phyloP scores from a whole-genome alignment of 2,797 vertebrate species.

The Macropodus opercularis region DNA sequence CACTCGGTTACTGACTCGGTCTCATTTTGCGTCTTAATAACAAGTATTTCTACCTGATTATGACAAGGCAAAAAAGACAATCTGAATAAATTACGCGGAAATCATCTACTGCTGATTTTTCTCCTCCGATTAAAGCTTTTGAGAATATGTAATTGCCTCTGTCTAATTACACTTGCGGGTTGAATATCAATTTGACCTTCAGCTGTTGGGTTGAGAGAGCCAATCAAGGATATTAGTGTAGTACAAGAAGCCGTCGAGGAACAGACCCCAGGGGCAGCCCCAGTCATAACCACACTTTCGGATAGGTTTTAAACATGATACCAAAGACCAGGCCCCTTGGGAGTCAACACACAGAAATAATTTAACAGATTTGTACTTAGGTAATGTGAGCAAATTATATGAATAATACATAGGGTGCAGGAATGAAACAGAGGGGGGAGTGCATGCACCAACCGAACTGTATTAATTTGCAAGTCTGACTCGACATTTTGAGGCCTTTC shows the following conservation, averaged over 20 bases:
- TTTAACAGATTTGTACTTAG: conserved; percentile 83
- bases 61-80: conserved; percentile 71
- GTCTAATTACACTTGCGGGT: conserved; percentile 87
- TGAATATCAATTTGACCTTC: conserved; percentile 94
- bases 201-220: conserved; percentile 89
- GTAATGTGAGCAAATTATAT: conserved; percentile 82
- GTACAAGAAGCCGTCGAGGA: conserved; percentile 85
- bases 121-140: conserved; percentile 80
- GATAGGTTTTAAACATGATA: conserved; percentile 84
- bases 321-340: conserved; percentile 77
- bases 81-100: conserved; percentile 83
- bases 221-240: conserved; percentile 90
- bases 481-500: conserved; percentile 67
- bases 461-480: conserved; percentile 73
- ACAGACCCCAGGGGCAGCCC: conserved; percentile 86
- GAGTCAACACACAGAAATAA: conserved; percentile 80
- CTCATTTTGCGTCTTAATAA: conserved; percentile 62
- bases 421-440: conserved; percentile 52
- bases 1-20: conserved; percentile 23
- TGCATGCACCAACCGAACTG: conserved; percentile 49
- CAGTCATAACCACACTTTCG: conserved; percentile 86
- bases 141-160: conserved; percentile 83
- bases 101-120: conserved; percentile 80
- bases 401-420: conserved; percentile 78
- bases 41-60: conserved; percentile 69